A percentile compares a stretch with the other conserved stretches of the same genome.
Evolutionary conservation across 2,113 vertebrate genomes (phyloP).

Genomic region (Silurus glanis): DNA sequence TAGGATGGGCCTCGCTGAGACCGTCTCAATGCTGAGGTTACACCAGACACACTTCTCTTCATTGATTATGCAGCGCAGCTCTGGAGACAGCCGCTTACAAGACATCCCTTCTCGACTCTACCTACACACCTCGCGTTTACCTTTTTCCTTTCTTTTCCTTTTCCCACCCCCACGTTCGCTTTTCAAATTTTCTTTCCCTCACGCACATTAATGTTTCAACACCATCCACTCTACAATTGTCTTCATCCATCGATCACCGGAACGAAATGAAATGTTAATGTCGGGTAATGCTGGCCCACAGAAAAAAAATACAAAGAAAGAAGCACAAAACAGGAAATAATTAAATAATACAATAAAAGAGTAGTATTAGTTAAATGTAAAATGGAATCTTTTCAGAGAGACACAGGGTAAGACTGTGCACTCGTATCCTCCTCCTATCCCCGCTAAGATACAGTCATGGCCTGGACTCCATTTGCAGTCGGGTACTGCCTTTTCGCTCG

Average conservation of each 20-base stretch:
- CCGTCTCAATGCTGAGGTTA: conserved; percentile 63
- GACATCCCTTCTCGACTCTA: conserved; percentile 61
- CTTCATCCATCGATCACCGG: conserved; percentile 62
- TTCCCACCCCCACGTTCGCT: conserved; percentile 52
- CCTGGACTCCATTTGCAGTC: conserved; percentile 20
- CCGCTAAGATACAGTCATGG: background rate
- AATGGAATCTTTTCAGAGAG: background rate
- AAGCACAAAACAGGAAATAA: background rate
- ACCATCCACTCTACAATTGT: conserved; percentile 53
- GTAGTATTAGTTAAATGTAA: background rate
- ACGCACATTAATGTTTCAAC: conserved; percentile 72
- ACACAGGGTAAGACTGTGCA: background rate
- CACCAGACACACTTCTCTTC: conserved; percentile 72
- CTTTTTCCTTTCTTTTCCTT: conserved; percentile 51
- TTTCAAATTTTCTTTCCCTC: conserved; percentile 59
- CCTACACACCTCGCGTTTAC: conserved; percentile 43
- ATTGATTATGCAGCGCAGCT: conserved; percentile 73
- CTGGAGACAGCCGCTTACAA: conserved; percentile 72
- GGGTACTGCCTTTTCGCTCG: background rate
- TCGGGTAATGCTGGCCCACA: background rate
- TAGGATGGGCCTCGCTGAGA: conserved; percentile 73
- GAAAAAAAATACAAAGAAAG: background rate
- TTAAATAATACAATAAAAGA: background rate
- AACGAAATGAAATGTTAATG: conserved; percentile 72
- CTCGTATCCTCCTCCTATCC: conserved; percentile 6